phyloP scores from a whole-genome alignment of 35 echinoderm and acorn worm species.

The Ptychodera flava region DNA sequence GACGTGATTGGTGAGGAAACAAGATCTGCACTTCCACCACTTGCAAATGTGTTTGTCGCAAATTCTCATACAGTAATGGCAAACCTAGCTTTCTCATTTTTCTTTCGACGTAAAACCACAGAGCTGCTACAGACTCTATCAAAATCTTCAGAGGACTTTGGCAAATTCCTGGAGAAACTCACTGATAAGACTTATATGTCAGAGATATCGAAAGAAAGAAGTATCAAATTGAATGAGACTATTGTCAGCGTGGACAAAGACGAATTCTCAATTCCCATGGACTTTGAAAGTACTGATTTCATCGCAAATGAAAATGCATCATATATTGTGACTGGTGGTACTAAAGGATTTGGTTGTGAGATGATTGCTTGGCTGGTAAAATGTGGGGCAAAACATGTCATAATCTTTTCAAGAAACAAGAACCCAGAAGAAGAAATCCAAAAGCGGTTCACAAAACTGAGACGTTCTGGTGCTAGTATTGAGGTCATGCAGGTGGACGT shows the following conservation, averaged over 20 bases:
- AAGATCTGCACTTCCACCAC: neutral
- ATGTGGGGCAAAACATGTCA: slow-evolving; percentile 26
- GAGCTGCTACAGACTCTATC: neutral
- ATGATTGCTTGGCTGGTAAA: slow-evolving; percentile 38
- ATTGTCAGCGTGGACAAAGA: neutral
- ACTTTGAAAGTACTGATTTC: neutral
- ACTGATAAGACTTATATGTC: neutral
- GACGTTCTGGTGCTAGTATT: slow-evolving; percentile 16
- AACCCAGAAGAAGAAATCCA: neutral
- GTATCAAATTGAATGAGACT: neutral
- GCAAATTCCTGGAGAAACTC: neutral
- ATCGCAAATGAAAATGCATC: slow-evolving; percentile 2
- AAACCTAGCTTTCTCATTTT: neutral
- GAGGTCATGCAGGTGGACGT: slow-evolving; percentile 86
- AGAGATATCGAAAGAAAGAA: neutral
- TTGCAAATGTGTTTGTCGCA: neutral
- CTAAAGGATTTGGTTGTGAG: slow-evolving; percentile 53
- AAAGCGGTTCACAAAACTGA: neutral
- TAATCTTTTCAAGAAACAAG: slow-evolving; percentile 23
- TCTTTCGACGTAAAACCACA: neutral
- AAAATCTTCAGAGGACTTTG: neutral
- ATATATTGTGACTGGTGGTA: slow-evolving; percentile 63
- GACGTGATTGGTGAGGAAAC: neutral
- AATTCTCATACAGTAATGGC: neutral
- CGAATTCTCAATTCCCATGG: neutral